phyloP scores from a whole-genome alignment of 1,140 invertebrate species.

The Ctenoplectra terminalis region DNA sequence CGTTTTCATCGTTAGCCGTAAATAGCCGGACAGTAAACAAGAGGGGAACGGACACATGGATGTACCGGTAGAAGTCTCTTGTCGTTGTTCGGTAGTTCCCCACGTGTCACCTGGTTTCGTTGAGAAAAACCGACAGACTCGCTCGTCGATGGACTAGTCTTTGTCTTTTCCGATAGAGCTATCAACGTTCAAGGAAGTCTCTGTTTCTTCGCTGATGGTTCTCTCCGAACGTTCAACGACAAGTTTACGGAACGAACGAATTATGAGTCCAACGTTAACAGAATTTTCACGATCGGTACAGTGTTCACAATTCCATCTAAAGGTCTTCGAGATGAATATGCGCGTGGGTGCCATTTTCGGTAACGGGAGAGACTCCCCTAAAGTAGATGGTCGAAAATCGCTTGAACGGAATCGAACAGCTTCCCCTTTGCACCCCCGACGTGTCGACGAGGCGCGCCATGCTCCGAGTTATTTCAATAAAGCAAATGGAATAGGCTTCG shows the following conservation, averaged over 20 bases:
- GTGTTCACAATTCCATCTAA: not conserved
- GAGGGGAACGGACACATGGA: constrained; percentile 34
- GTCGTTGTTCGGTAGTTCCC: constrained; percentile 3
- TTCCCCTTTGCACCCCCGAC: constrained; percentile 35
- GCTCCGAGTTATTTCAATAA: constrained; percentile 73
- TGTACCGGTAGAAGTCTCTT: constrained; percentile 26
- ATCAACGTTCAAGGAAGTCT: not conserved
- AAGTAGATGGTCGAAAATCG: constrained; percentile 57
- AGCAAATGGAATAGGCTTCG: constrained; percentile 69
- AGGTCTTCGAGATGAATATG: not conserved
- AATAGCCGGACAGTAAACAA: constrained; percentile 46
- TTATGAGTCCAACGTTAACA: not conserved
- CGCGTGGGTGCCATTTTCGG: not conserved
- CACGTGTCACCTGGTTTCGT: constrained; percentile 47
- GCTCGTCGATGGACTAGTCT: not conserved
- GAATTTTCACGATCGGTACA: not conserved
- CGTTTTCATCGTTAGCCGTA: constrained; percentile 46
- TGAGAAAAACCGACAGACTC: constrained; percentile 31
- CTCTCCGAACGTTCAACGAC: not conserved
- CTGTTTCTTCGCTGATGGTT: not conserved
- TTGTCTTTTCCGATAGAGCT: not conserved
- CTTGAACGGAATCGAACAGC: constrained; percentile 11
- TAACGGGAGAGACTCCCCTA: not conserved
- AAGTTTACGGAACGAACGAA: too few species aligned
- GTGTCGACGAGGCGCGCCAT: constrained; percentile 42